Evolutionary conservation across 1,140 invertebrate species (phyloP), one percentile per base, ranked within the genome.

Genomic region (Sitophilus oryzae): DNA sequence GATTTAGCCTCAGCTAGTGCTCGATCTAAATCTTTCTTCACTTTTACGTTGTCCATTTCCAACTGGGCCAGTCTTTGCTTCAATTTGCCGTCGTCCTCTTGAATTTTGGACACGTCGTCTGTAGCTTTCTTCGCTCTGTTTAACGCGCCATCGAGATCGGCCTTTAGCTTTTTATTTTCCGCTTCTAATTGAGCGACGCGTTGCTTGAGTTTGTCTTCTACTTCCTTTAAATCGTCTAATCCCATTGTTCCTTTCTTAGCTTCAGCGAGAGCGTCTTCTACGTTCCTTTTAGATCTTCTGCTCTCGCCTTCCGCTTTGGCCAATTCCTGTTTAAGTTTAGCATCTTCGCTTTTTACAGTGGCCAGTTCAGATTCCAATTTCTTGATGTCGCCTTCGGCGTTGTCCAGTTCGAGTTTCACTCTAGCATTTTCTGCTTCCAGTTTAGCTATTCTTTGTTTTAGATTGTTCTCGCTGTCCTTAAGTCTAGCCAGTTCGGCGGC

Each of bases 391-490:
- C 15, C 43, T 8, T 37, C 8, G 9, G 50, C 34, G 10, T 18
- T 25, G 46, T 51, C 40, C 18, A 62, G 25, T 3, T 57, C 53
- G 10, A 46, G 40, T 23, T 52, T 59, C 16, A 59, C 37, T 35
- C 45, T 56, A 1, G 23, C 25, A 47, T 62, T 62, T 35, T 60
- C 57, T 6, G 50, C 25, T 40, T 56, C 49, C 14, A 59, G 34
- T 15, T 56, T 18, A 36, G 48, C 53, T 6, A 60, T 23, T 36
- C 38, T 45, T 10, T 62, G 37, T 38, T 48, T 62, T 4, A 58
- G 36, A 16, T 46, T 56, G 16, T 42, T 48, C 21, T 57, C 55
- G 21, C 50, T 54, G 18, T 63, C 58, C n/a, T 54, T 51, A 30
- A 47, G n/a, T 23, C 54, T 37, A 8, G 23, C 34, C 19, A 60